These are phyloP conservation scores for Scaptomyza flava DNA, from an alignment of 2,888 invertebrate genomes.

Conservation along the genomic window DNA sequence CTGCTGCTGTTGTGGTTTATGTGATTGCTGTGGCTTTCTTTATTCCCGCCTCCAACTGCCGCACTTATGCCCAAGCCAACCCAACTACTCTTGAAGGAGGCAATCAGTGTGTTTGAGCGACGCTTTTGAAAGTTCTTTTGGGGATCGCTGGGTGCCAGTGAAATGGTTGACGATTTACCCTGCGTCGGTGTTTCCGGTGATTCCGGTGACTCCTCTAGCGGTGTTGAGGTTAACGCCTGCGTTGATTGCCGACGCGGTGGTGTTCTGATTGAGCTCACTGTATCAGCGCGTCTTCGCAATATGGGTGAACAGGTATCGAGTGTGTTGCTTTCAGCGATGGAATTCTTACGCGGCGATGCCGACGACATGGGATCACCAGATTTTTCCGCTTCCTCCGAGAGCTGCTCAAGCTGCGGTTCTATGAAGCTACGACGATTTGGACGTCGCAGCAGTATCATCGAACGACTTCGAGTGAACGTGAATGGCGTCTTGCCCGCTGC, in stretches of 20 bases:
- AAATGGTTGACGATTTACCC: constrained; percentile 64
- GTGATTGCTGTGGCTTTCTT: constrained; percentile 42
- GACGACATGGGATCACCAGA: constrained; percentile 76
- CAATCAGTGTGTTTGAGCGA: constrained; percentile 80
- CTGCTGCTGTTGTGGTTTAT: background rate
- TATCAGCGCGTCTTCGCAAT: constrained; percentile 56
- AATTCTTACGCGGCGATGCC: constrained; percentile 77
- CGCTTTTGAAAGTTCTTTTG: constrained; percentile 81
- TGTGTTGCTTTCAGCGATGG: constrained; percentile 48
- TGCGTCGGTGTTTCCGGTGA: constrained; percentile 16
- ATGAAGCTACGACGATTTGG: constrained; percentile 83
- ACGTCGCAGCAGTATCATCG: constrained; percentile 82
- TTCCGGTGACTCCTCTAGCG: constrained; percentile 52
- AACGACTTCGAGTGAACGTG: constrained; percentile 83
- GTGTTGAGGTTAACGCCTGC: constrained; percentile 73
- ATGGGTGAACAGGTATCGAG: constrained; percentile 44
- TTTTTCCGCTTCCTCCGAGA: constrained; percentile 83
- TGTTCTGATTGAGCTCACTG: constrained; percentile 48
- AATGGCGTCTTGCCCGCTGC: constrained; percentile 67
- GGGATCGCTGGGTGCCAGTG: constrained; percentile 68
- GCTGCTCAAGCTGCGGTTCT: constrained; percentile 83
- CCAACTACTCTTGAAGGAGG: constrained; percentile 81
- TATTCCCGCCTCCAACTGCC: constrained; percentile 2
- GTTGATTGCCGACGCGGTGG: constrained; percentile 62
- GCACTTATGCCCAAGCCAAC: constrained; percentile 36